Conservation (phyloP, 2,113 vertebrate species). For the Porphyrio hochstetteri region DNA sequence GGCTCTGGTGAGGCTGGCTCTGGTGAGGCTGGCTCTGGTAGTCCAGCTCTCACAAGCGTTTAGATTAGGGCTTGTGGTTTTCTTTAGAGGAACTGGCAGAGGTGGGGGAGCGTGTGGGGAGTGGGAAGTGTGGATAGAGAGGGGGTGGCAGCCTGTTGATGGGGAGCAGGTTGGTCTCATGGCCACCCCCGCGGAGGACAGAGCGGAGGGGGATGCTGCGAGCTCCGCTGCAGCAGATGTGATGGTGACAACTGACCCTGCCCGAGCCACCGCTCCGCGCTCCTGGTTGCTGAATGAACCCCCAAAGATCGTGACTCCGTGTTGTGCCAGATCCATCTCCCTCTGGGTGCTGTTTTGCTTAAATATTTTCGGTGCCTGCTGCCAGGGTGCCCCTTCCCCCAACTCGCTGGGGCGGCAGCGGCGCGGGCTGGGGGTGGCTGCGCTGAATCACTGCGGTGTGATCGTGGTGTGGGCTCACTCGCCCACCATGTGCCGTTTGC, state of each 20-base stretch:
- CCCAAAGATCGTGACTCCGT: not conserved
- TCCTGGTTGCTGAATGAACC: not conserved
- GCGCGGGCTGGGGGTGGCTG: not conserved
- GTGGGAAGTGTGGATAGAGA: not conserved
- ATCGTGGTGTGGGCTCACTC: not conserved
- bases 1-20: too few species aligned
- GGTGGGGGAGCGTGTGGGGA: not conserved
- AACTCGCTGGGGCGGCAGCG: not conserved
- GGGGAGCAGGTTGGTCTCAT: not conserved
- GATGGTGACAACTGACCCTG: not conserved
- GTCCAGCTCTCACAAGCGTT: rapidly evolving
- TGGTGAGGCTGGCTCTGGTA: too few species aligned
- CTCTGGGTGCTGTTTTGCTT: not conserved
- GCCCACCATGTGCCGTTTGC: not conserved
- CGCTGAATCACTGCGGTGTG: not conserved
- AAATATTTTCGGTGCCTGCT: not conserved
- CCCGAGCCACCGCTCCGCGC: not conserved
- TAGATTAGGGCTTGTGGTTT: not conserved
- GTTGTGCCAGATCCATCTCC: not conserved
- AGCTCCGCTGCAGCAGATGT: not conserved
- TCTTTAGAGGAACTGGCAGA: rapidly evolving
- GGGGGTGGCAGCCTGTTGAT: not conserved
- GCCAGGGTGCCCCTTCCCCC: not conserved
- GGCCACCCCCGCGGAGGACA: not conserved
- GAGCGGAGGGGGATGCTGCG: not conserved